Percentiles rank a stretch among this genome's conserved stretches.
Evolutionary conservation across 2,113 vertebrate genomes (phyloP).

Genomic region (Pterocles burchelli): DNA sequence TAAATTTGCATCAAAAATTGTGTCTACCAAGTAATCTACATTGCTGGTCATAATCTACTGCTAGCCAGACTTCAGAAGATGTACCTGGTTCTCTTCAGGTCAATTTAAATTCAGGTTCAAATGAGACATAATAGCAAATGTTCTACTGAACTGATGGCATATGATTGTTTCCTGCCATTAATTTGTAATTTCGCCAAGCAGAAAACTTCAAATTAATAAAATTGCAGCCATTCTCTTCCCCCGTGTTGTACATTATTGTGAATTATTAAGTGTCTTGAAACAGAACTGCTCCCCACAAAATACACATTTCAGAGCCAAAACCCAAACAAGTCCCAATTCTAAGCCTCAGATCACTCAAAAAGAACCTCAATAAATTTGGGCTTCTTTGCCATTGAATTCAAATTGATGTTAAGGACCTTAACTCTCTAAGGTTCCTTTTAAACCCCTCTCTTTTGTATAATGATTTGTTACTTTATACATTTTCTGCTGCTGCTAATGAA

Average conservation of each 20-base stretch:
- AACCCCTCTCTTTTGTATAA: not conserved
- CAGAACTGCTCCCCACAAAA: not conserved
- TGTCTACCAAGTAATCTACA: not conserved
- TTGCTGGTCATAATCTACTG: not conserved
- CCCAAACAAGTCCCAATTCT: not conserved
- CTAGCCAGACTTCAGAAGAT: not conserved
- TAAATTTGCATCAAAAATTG: not conserved
- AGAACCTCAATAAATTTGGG: not conserved
- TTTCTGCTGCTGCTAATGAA: not conserved
- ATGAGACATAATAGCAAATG: not conserved
- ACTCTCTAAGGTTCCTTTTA: not conserved
- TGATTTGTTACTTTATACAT: not conserved
- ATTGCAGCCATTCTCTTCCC: not conserved
- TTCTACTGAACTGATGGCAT: not conserved
- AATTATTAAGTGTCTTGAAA: not conserved
- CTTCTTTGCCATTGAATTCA: not conserved
- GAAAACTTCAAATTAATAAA: not conserved
- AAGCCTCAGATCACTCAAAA: not conserved
- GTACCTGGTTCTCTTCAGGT: not conserved
- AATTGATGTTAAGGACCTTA: not conserved
- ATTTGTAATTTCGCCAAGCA: not conserved
- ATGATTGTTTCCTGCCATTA: not conserved
- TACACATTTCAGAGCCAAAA: not conserved
- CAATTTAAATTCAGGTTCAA: not conserved
- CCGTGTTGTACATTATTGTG: not conserved